Evolutionary conservation across 2,888 invertebrate species (phyloP), one percentile per base, ranked within the genome.

Genomic region (Drosophila mimica): DNA sequence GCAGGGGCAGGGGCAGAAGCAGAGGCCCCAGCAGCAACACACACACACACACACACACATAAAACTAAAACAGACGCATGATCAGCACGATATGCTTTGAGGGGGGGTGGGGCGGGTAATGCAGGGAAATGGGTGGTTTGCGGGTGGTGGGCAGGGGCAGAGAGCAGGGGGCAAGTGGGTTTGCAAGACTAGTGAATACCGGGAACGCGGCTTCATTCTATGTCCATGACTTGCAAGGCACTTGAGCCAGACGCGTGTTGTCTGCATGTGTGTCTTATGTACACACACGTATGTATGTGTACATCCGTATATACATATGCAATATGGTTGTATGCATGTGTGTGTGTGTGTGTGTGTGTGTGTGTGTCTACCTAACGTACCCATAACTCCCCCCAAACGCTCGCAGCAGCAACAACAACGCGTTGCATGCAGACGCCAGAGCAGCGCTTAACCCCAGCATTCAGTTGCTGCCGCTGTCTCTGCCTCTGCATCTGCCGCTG

Each of bases 391-490:
- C 46, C 46, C 31, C 28, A 25, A 52, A 20, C 53, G 25, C 34
- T 33, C 56, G 15, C 30, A 63, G 36, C n/a, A 17, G n/a, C 52
- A 31, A 15, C 28, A 20, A 49, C 63, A 70, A 57, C 78, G 60
- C 70, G 66, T 77, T 81, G 81, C 81, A 68, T 79, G 81, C 80
- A 79, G 82, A 82, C 64, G 74, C 63, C 60, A 70, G 53, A 46
- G 58, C 61, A 67, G 34, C 9, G 8, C 13, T 56, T 28, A 4
- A 46, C 11, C 57, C 13, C 40, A 25, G 11, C 46, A 13, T 30
- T 20, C 58, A 49, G 46, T 46, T 38, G 58, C 28, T 20, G 17
- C 43, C 17, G n/a, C 53, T 40, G 38, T 17, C 6, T 3, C 17
- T 40, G n/a, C 40, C 3, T 2, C 38, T 20, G 13, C n/a, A 17